Conservation (phyloP, 2,113 vertebrate genomes). For the Rhinopithecus roxellana region DNA sequence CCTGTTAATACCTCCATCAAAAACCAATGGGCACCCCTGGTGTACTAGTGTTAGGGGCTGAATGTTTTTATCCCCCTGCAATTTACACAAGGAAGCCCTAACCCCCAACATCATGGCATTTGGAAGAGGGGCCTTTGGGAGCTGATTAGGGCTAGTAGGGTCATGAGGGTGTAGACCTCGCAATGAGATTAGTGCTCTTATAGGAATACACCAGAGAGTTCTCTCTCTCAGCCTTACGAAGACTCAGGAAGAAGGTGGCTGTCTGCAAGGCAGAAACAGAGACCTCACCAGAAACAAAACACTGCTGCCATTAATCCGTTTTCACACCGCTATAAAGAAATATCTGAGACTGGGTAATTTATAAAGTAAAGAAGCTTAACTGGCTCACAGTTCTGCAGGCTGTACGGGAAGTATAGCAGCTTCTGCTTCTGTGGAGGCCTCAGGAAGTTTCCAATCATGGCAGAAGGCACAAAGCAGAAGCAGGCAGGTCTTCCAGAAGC, state of each 20-base stretch:
- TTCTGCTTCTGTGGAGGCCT: no score
- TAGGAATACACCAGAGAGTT: fast-evolving
- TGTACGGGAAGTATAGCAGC: no score
- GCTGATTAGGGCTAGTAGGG: neutral
- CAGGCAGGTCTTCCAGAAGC: no score
- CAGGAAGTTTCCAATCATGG: no score
- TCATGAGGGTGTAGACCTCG: fast-evolving
- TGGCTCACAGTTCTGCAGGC: no score
- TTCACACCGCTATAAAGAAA: no score
- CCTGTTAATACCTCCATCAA: neutral
- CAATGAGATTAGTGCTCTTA: neutral
- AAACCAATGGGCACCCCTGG: fast-evolving
- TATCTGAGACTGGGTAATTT: no score
- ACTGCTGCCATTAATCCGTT: no score
- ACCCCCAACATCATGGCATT: neutral
- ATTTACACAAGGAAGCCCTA: fast-evolving
- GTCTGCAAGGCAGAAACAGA: neutral
- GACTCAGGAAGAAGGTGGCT: fast-evolving
- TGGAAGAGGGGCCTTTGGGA: neutral
- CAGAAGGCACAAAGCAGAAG: no score
- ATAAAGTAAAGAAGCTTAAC: no score
- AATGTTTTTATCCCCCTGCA: neutral
- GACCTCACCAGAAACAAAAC: neutral
- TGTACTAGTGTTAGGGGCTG: no score
- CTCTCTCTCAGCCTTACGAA: fast-evolving